A percentile compares a stretch with the other conserved stretches of the same genome.
Conservation (phyloP, 2,888 invertebrate species). For the Neuroscelio doddi region DNA sequence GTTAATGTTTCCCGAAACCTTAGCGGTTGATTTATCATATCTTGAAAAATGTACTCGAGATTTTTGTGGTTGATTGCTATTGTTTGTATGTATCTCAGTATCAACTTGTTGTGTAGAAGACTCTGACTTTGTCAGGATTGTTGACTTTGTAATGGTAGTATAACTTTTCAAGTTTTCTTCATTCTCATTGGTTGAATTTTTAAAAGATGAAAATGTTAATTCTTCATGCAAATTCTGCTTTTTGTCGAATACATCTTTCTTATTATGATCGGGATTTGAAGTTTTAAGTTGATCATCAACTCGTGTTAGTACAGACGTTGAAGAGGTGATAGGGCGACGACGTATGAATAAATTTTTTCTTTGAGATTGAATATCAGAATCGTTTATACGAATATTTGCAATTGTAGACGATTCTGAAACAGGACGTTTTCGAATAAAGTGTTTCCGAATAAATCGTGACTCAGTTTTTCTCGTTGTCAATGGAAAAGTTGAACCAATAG, state of each 20-base stretch:
- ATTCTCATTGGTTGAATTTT: conserved; percentile 1
- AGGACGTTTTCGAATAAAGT: conserved; percentile 58
- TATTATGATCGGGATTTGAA: no score
- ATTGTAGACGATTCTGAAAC: conserved; percentile 22
- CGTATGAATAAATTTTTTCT: conserved; percentile 58
- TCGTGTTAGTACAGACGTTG: no score
- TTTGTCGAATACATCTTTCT: not conserved
- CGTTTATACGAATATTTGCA: not conserved
- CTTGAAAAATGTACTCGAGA: conserved; percentile 23
- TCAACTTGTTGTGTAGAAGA: no score
- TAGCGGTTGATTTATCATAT: conserved; percentile 27
- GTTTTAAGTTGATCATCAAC: no score
- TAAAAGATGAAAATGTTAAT: not conserved
- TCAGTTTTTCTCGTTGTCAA: conserved; percentile 13
- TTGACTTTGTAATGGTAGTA: conserved; percentile 28
- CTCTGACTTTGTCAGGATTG: no score
- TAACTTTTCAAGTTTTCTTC: conserved; percentile 56
- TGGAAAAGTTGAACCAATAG: not conserved
- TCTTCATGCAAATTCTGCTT: conserved; percentile 8
- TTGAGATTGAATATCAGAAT: conserved; percentile 27
- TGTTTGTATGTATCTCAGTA: no score
- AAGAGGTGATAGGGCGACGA: conserved; percentile 54
- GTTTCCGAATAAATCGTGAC: conserved; percentile 52
- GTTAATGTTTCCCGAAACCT: conserved; percentile 22
- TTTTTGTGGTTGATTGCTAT: not conserved